Evolutionary conservation across 2,797 vertebrate species (phyloP).

Genomic region (Eulemur albifrons): DNA sequence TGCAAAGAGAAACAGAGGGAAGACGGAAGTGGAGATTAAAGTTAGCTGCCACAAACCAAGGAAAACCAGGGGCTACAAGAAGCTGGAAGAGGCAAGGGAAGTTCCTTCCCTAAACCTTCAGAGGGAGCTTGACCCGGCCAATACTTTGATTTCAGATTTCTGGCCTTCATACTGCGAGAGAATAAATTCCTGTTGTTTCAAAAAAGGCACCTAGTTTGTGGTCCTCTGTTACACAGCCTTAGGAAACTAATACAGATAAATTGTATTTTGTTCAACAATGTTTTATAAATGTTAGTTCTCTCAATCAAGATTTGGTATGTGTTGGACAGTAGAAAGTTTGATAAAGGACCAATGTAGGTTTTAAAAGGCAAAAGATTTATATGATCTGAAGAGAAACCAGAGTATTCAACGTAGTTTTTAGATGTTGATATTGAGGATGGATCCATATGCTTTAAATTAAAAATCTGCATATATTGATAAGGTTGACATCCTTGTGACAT

Average conservation of each 20-base stretch:
- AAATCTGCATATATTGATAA: background rate
- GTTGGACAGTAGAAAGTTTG: background rate
- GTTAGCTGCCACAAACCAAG: background rate
- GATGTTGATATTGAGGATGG: background rate
- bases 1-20: background rate
- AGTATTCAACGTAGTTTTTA: background rate
- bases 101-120: background rate
- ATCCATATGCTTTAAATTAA: background rate
- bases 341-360: background rate
- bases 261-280: background rate
- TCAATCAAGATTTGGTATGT: background rate
- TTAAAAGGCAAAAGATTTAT: background rate
- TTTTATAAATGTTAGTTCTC: conserved; percentile 1
- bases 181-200: background rate
- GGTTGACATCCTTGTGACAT: background rate
- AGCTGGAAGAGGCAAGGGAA: background rate
- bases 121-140: background rate
- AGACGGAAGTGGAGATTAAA: background rate
- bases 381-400: too few species aligned
- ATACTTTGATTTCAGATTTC: background rate
- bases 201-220: background rate
- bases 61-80: background rate
- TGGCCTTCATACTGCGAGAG: background rate
- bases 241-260: background rate
- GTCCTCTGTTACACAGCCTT: background rate